phyloP scores from a whole-genome alignment of 2,113 vertebrate genomes.

The Conger conger region DNA sequence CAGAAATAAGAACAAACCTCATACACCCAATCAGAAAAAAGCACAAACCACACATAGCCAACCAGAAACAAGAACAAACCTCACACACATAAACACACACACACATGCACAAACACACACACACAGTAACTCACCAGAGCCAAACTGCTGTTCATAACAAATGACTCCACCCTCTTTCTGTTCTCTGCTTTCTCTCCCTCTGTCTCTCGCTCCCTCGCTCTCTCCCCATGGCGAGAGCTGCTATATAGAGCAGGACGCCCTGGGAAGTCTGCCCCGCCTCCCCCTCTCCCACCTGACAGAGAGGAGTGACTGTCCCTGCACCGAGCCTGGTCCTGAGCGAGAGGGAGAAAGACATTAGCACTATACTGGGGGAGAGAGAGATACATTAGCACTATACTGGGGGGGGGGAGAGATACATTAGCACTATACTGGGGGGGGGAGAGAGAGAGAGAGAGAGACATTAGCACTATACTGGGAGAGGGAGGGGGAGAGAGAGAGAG shows the following conservation, averaged over 20 bases:
- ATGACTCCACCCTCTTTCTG: constrained; percentile 58
- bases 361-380: not conserved
- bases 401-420: not conserved
- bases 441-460: not conserved
- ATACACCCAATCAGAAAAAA: not conserved
- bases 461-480: not conserved
- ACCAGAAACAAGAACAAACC: not conserved
- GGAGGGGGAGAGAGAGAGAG: not conserved
- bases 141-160: constrained; percentile 52
- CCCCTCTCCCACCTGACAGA: constrained; percentile 61
- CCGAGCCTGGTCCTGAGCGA: constrained; percentile 53
- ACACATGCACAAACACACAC: not conserved
- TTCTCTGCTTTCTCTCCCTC: constrained; percentile 55
- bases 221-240: constrained; percentile 42
- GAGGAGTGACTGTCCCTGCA: constrained; percentile 83
- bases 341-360: not conserved
- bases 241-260: constrained; percentile 59
- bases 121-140: constrained; percentile 53
- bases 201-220: constrained; percentile 47
- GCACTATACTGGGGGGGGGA: not conserved
- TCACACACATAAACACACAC: not conserved
- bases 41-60: not conserved
- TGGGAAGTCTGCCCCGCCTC: constrained; percentile 75
- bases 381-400: not conserved
- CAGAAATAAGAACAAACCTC: not conserved